phyloP scores from a whole-genome alignment of 2,113 vertebrate species.

The Macrotis lagotis region DNA sequence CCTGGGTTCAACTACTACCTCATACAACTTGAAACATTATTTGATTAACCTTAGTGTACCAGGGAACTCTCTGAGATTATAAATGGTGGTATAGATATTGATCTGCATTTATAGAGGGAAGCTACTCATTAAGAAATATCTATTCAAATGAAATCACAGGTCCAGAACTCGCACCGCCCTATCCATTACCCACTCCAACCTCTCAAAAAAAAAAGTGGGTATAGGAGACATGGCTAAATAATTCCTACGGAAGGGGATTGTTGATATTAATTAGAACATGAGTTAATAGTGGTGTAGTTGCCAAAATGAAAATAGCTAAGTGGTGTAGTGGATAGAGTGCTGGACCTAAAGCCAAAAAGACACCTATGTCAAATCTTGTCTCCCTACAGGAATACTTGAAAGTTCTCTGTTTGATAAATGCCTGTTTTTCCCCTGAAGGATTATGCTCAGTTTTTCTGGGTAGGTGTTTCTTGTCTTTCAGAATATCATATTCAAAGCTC shows the following conservation, averaged over 20 bases:
- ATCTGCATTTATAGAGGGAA: neutral
- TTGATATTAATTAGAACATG: neutral
- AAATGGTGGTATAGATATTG: neutral
- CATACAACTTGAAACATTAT: neutral
- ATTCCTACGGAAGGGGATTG: too few species aligned
- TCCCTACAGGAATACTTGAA: too few species aligned
- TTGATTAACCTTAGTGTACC: neutral
- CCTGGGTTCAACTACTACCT: neutral
- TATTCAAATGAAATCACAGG: neutral
- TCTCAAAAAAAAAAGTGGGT: too few species aligned
- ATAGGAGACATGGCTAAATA: neutral
- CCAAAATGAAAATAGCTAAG: too few species aligned
- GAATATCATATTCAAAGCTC: too few species aligned
- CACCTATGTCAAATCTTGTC: neutral
- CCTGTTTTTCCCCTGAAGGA: too few species aligned
- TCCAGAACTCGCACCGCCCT: neutral
- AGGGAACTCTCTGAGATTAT: neutral
- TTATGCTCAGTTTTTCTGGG: neutral
- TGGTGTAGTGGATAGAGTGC: neutral
- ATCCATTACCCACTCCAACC: too few species aligned
- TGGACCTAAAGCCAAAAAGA: neutral
- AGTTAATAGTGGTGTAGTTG: too few species aligned
- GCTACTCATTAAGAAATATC: neutral
- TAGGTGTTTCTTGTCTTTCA: too few species aligned
- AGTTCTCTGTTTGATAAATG: too few species aligned